phyloP scores from a whole-genome alignment of 2,888 invertebrate species.

The Stenolophus ochropezus region DNA sequence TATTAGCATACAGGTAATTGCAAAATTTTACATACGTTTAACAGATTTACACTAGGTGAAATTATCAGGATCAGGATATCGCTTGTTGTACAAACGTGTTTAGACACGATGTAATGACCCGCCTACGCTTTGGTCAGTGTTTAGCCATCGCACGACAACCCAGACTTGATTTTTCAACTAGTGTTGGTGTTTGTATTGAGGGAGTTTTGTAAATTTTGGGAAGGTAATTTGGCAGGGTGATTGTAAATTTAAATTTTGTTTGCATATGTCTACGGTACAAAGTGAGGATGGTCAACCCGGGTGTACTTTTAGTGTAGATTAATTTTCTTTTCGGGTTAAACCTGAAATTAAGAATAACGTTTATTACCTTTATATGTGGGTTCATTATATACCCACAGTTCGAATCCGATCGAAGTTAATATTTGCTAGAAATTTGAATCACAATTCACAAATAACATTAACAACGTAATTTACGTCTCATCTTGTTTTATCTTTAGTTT shows the following conservation, averaged over 20 bases:
- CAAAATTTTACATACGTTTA: background rate
- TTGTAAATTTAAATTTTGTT: background rate
- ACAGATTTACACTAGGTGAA: background rate
- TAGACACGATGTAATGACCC: background rate
- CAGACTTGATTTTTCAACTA: background rate
- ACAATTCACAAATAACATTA: no score
- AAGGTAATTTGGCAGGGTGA: background rate
- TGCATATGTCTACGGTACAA: background rate
- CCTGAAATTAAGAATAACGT: background rate
- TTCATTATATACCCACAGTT: no score
- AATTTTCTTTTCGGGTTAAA: background rate
- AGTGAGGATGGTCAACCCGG: background rate
- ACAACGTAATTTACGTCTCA: no score
- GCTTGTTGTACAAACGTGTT: background rate
- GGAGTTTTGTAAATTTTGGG: background rate
- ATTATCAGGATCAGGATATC: background rate
- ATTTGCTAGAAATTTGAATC: no score
- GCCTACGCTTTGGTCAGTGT: background rate
- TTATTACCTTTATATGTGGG: no score
- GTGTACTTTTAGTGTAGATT: background rate
- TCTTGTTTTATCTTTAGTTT: no score
- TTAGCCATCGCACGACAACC: background rate
- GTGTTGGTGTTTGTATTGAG: background rate
- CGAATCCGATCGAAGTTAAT: no score
- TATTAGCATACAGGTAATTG: background rate